Conservation (phyloP, 2,113 vertebrate genomes). For the Loxodonta africana region DNA sequence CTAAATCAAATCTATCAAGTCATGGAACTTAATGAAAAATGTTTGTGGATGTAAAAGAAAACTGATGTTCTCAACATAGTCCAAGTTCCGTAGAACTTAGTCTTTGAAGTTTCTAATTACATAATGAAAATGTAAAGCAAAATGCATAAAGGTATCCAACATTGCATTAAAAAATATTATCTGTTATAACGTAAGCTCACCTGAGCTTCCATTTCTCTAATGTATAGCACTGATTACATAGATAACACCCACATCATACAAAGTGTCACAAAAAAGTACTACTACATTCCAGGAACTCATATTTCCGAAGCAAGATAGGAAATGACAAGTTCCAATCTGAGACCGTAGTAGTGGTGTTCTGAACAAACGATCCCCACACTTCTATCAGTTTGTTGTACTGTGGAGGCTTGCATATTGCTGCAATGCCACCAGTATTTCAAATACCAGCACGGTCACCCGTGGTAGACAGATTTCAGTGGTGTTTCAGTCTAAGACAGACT, state of each 20-base stretch:
- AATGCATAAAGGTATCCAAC: background rate
- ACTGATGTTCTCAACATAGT: background rate
- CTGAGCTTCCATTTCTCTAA: background rate
- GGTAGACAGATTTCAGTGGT: no score
- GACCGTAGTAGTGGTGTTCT: background rate
- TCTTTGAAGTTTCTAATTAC: background rate
- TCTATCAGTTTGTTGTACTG: no score
- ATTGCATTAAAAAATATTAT: background rate
- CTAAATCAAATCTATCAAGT: background rate
- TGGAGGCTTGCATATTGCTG: no score
- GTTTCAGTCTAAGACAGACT: no score
- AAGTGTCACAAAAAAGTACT: background rate
- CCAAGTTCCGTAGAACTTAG: background rate
- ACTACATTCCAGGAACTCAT: background rate
- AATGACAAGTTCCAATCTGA: background rate
- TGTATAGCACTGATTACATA: background rate
- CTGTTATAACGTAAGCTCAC: background rate
- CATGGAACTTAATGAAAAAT: conserved; percentile 32
- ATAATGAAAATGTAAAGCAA: background rate
- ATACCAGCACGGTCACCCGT: no score
- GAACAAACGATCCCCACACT: background rate
- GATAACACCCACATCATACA: background rate
- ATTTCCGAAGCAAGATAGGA: background rate
- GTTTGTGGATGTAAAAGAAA: background rate
- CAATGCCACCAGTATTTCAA: no score